Evolutionary conservation across 2,888 invertebrate species (phyloP).

Genomic region (Cryptus viduatorius): DNA sequence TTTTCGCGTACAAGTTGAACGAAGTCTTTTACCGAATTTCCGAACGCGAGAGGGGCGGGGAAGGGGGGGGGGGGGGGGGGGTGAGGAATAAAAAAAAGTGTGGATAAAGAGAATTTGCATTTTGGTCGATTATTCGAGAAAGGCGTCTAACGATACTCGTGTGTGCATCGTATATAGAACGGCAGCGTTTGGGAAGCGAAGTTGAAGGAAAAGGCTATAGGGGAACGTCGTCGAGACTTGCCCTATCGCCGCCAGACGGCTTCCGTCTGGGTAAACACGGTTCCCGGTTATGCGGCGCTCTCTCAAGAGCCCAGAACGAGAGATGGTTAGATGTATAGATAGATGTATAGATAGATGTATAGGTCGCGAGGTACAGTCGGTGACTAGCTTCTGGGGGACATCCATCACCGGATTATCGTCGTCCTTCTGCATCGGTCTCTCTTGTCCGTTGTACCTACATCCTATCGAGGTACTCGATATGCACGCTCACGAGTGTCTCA

Average conservation of each 20-base stretch:
- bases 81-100: too few species aligned
- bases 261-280: conserved; percentile 83
- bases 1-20: too few species aligned
- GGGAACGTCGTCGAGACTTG: conserved; percentile 63
- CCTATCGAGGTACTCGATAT: conserved; percentile 43
- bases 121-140: conserved; percentile 61
- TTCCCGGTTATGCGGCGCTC: conserved; percentile 61
- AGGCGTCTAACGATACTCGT: conserved; percentile 21
- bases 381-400: conserved; percentile 73
- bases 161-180: conserved; percentile 29
- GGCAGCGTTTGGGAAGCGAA: conserved; percentile 45
- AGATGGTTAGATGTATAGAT: conserved; percentile 57
- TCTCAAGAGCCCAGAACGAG: conserved; percentile 58
- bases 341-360: conserved; percentile 49
- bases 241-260: conserved; percentile 80
- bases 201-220: conserved; percentile 58
- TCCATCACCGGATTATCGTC: conserved; percentile 83
- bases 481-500: conserved; percentile 28
- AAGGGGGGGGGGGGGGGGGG: too few species aligned
- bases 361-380: conserved; percentile 40
- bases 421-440: conserved; percentile 32
- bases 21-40: too few species aligned
- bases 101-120: conserved; percentile 64
- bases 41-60: too few species aligned
- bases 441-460: conserved; percentile 28